Evolutionary conservation across 2,797 vertebrate genomes (phyloP), one percentile per base, ranked within the genome.

Genomic region (Syngnathus rostellatus): DNA sequence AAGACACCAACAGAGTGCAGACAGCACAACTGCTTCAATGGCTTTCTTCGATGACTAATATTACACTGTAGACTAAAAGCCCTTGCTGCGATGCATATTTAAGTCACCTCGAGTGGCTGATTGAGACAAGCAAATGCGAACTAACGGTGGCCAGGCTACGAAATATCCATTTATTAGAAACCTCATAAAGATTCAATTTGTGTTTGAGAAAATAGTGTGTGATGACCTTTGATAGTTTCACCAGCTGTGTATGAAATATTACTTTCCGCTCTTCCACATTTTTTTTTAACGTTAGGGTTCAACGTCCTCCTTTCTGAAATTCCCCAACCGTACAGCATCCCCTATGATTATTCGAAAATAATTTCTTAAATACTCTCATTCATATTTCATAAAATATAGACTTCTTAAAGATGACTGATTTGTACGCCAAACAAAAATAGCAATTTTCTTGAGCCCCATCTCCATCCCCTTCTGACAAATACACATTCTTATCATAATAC

Each of bases 21-120:
- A 78, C 80, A 80, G 81, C 79, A 84, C 68, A 64, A 81, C 81
- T 83, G 83, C 79, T 83, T 81, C 40, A 74, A 91, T 91, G 90
- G 91, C 91, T 91, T 90, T 88, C 89, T 86, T 79, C 76, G 76
- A 60, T 80, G 72, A 85, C 73, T 77, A 77, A 77, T 83, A 81
- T 88, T 83, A 77, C 25, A 37, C 6, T 57, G 55, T 79, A 72
- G 73, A 79, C 74, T 78, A 79, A 80, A 89, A 91, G 89, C 91
- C 91, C 90, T 91, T 92, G 86, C 87, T 88, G 77, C 88, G 77
- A 81, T 91, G 90, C 90, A 91, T 92, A 90, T 88, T 86, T 81
- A 82, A 78, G 79, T 86, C 82, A 76, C 73, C 77, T 79, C 82
- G 65, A 71, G 72, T 75, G 73, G 73, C 70, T 74, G 58, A 60